A percentile compares a stretch with the other conserved stretches of the same genome.
phyloP scores from a whole-genome alignment of 2,797 vertebrate genomes.

The Microchirus variegatus region DNA sequence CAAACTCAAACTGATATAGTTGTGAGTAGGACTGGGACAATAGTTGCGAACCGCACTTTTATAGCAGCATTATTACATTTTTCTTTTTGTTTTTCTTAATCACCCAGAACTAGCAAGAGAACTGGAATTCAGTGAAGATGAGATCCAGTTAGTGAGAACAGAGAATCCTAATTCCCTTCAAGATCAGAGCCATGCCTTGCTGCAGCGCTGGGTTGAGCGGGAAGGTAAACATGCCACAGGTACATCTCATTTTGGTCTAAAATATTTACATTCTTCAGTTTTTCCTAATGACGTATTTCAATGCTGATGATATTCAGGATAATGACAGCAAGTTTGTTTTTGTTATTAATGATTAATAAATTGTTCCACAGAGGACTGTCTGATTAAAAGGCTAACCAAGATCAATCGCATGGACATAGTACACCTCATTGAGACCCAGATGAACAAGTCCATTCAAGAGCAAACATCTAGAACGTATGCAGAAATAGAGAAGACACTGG shows the following conservation, averaged over 20 bases:
- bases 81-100: conserved; percentile 16
- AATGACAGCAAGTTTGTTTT: too few relatives aligned
- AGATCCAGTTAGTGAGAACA: conserved; percentile 91
- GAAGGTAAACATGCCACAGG: conserved; percentile 95
- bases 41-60: neutral
- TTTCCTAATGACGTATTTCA: neutral
- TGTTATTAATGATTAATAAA: conserved; percentile 5
- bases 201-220: conserved; percentile 94
- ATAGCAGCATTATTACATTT: neutral
- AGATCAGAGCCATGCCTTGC: conserved; percentile 94
- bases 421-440: conserved; percentile 93
- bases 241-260: conserved; percentile 54
- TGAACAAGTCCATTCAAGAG: conserved; percentile 85
- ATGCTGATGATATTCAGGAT: too few relatives aligned
- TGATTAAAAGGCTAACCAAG: conserved; percentile 92
- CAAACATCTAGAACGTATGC: conserved; percentile 86
- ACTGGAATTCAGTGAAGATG: conserved; percentile 94
- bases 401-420: conserved; percentile 99
- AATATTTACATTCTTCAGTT: neutral
- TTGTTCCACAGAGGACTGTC: conserved; percentile 83
- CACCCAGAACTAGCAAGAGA: conserved; percentile 91
- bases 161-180: conserved; percentile 97
- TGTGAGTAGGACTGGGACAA: too few relatives aligned
- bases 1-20: neutral
- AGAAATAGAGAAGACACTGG: conserved; percentile 93